Conservation (phyloP, 2,113 vertebrate species). For the Oncorhynchus gorbuscha region DNA sequence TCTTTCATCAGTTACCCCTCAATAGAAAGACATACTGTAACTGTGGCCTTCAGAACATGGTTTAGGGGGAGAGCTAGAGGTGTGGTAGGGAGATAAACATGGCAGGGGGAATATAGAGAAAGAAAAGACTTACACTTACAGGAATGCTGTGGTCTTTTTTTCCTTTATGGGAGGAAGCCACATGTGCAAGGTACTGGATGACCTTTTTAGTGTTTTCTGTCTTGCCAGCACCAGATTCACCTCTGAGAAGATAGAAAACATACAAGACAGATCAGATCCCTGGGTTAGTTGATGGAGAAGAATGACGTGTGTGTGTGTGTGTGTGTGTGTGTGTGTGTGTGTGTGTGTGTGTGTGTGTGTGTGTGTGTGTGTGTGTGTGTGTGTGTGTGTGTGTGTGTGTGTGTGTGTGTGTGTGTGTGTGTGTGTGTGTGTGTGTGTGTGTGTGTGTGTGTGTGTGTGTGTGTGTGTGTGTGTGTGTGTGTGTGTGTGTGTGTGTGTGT, state of each 20-base stretch:
- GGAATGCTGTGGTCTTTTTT: constrained; percentile 96
- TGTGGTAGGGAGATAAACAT: neutral
- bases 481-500: neutral
- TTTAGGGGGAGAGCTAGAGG: neutral
- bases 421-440: neutral
- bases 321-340: neutral
- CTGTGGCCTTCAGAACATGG: neutral
- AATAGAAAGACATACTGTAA: neutral
- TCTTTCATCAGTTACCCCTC: neutral
- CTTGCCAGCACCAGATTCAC: constrained; percentile 98
- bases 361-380: neutral
- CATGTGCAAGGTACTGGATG: constrained; percentile 97
- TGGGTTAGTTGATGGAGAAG: neutral
- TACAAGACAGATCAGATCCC: neutral
- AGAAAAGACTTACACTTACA: constrained; percentile 77
- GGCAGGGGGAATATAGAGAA: constrained; percentile 14
- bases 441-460: neutral
- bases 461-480: neutral
- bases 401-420: neutral
- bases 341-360: neutral
- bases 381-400: neutral
- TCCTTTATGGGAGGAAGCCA: constrained; percentile 97
- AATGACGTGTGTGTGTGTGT: neutral
- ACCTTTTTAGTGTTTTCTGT: constrained; percentile 99
- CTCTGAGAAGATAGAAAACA: constrained; percentile 70